A percentile compares a stretch with the other conserved stretches of the same genome.
Evolutionary conservation across 2,113 vertebrate species (phyloP).

Genomic region (Bubo scandiacus): DNA sequence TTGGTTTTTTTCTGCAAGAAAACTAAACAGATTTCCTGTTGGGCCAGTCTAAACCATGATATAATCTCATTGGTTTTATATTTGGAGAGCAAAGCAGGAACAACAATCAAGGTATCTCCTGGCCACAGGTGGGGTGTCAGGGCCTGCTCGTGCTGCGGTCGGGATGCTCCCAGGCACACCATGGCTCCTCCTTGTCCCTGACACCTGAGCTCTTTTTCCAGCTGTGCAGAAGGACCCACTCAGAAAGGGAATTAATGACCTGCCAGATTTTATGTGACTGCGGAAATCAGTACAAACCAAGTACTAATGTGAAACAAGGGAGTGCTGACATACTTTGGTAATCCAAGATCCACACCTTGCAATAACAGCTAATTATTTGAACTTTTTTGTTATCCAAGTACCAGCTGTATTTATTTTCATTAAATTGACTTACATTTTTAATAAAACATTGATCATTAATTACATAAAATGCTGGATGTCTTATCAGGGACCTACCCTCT

Average conservation of each 20-base stretch:
- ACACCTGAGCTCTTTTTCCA: rapidly evolving
- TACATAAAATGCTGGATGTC: background rate
- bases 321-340: background rate
- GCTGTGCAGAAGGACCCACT: background rate
- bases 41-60: background rate
- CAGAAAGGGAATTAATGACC: background rate
- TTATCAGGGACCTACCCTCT: background rate
- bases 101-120: background rate
- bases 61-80: rapidly evolving
- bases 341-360: background rate
- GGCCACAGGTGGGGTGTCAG: background rate
- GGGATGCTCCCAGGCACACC: background rate
- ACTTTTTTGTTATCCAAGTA: background rate
- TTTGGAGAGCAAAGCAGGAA: background rate
- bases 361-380: background rate
- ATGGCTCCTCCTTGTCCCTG: rapidly evolving
- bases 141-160: rapidly evolving
- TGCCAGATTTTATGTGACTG: background rate
- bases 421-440: background rate
- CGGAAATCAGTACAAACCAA: background rate
- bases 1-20: background rate
- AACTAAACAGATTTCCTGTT: background rate
- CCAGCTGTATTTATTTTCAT: background rate
- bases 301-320: background rate
- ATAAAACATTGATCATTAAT: background rate